Conservation (phyloP, 2,888 invertebrate species). For the Lasioglossum vierecki region DNA sequence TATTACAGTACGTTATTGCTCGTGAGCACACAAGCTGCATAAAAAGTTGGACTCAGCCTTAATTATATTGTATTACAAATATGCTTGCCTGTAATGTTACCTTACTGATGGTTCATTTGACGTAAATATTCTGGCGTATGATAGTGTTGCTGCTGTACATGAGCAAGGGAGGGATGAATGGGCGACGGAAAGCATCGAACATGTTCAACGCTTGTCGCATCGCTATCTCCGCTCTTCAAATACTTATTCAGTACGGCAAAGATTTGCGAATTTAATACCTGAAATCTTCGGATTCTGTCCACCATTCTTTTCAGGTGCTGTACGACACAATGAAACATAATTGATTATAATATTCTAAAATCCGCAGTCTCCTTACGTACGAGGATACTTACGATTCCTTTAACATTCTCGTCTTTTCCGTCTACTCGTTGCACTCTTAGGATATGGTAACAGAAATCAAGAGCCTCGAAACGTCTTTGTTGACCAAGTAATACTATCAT, state of each 20-base stretch:
- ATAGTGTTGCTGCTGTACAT: slow-evolving; percentile 87
- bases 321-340: slow-evolving; percentile 73
- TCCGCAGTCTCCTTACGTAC: not conserved
- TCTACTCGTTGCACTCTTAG: slow-evolving; percentile 97
- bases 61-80: slow-evolving; percentile 42
- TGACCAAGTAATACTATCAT: slow-evolving; percentile 98
- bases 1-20: slow-evolving; percentile 27
- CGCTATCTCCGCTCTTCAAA: slow-evolving; percentile 93
- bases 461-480: slow-evolving; percentile 97
- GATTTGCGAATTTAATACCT: slow-evolving; percentile 99
- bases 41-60: slow-evolving; percentile 51
- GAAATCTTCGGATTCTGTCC: slow-evolving; percentile 98
- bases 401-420: slow-evolving; percentile 97
- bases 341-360: slow-evolving; percentile 10
- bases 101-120: slow-evolving; percentile 82
- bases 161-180: slow-evolving; percentile 90
- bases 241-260: slow-evolving; percentile 98
- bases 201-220: slow-evolving; percentile 95
- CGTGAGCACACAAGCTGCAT: slow-evolving; percentile 18
- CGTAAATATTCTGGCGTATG: slow-evolving; percentile 85
- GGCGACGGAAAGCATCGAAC: slow-evolving; percentile 99
- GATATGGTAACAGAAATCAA: slow-evolving; percentile 99
- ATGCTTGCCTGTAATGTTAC: slow-evolving; percentile 30
- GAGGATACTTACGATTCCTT: slow-evolving; percentile 94
- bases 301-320: slow-evolving; percentile 98